Evolutionary conservation across 1,140 invertebrate species (phyloP).

Genomic region (Atta cephalotes): DNA sequence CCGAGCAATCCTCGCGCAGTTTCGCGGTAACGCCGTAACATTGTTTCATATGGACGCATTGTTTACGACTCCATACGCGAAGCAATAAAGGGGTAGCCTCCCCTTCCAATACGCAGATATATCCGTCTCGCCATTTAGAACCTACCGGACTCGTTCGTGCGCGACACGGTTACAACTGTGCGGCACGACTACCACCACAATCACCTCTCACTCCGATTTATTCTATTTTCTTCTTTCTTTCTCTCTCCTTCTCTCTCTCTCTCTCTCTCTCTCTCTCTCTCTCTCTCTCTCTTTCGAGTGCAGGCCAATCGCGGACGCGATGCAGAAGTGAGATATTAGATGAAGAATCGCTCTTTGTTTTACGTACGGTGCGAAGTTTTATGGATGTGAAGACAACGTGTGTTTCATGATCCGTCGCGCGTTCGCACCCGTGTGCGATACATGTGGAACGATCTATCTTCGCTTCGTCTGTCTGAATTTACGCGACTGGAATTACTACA

Average conservation of each 20-base stretch:
- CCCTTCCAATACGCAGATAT: conserved; percentile 54
- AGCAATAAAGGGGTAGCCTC: conserved; percentile 61
- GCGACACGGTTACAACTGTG: conserved; percentile 30
- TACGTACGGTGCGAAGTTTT: conserved; percentile 36
- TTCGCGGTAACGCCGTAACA: conserved; percentile 62
- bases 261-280: not conserved
- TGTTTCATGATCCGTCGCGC: conserved; percentile 17
- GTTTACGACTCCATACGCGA: conserved; percentile 67
- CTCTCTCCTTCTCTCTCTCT: not conserved
- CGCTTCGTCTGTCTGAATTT: conserved; percentile 15
- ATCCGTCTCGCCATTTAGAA: conserved; percentile 62
- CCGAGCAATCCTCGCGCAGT: conserved; percentile 55
- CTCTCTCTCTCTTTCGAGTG: not conserved
- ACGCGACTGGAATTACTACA: conserved; percentile 39
- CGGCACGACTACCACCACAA: conserved; percentile 25
- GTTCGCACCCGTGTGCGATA: conserved; percentile 12
- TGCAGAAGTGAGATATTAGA: conserved; percentile 13
- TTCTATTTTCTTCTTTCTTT: not conserved
- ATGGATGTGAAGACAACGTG: conserved; percentile 46
- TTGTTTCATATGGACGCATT: conserved; percentile 69
- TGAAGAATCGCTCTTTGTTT: conserved; percentile 43
- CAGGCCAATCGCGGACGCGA: conserved; percentile 5
- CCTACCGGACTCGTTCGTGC: conserved; percentile 50
- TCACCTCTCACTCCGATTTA: conserved; percentile 32
- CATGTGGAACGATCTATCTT: conserved; percentile 45